Evolutionary conservation across 2,797 vertebrate genomes (phyloP).

Genomic region (Scleropages formosus): DNA sequence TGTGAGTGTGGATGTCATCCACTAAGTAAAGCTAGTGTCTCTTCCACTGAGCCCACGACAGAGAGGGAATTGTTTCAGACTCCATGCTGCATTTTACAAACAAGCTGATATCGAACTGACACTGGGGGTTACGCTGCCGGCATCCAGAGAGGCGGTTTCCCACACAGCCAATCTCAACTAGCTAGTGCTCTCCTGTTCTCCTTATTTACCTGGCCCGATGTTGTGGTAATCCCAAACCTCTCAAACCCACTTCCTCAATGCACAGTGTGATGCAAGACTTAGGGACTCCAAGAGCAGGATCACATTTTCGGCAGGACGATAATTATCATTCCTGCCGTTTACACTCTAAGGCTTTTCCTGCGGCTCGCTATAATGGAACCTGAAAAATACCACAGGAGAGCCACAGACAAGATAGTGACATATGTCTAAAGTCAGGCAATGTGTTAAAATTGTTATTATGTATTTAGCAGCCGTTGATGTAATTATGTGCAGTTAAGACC

Average conservation of each 20-base stretch:
- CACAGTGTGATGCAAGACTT: too few species aligned
- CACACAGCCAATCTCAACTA: not conserved
- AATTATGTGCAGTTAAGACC: not conserved
- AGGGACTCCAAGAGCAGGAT: too few species aligned
- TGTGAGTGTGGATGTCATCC: conserved; percentile 24
- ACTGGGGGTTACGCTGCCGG: not conserved
- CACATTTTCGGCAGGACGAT: not conserved
- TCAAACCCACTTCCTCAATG: conserved; percentile 9
- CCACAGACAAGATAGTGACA: not conserved
- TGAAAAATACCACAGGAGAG: not conserved
- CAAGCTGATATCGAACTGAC: not conserved
- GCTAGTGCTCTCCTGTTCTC: not conserved
- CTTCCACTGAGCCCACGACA: not conserved
- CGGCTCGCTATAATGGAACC: conserved; percentile 1
- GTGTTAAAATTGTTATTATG: not conserved
- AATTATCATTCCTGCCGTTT: not conserved
- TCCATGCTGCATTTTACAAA: conserved; percentile 8
- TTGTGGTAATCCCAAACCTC: not conserved
- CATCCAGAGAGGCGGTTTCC: not conserved
- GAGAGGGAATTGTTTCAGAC: not conserved
- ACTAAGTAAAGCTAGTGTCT: not conserved
- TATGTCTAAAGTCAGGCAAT: not conserved
- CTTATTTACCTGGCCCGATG: conserved; percentile 17
- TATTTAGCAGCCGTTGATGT: not conserved
- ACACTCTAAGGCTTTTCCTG: not conserved